Percentiles rank a stretch among this genome's conserved stretches.
Evolutionary conservation across 2,888 invertebrate genomes (phyloP).

Genomic region (Lymantria monacha): DNA sequence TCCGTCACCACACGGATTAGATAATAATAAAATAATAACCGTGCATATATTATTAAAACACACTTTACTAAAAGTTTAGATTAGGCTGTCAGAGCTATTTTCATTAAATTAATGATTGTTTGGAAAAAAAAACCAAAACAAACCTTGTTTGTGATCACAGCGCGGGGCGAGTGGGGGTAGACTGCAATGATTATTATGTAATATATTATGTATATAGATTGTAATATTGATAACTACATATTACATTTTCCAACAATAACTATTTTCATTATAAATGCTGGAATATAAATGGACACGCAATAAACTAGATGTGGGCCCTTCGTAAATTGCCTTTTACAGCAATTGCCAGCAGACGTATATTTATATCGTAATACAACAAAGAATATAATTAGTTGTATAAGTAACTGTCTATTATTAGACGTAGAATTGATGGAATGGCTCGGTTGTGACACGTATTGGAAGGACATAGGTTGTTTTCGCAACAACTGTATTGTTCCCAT

Average conservation of each 20-base stretch:
- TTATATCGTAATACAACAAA: conserved; percentile 1
- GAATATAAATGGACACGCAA: not conserved
- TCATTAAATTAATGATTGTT: no score
- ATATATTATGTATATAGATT: not conserved
- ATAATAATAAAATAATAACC: no score
- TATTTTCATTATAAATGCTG: not conserved
- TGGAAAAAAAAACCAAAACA: no score
- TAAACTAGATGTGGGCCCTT: not conserved
- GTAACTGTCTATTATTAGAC: conserved; percentile 24
- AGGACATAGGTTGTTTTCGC: conserved; percentile 44
- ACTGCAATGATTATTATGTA: not conserved
- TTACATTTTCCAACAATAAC: not conserved
- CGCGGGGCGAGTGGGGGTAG: not conserved
- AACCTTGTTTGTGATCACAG: not conserved
- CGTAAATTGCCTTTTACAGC: conserved; percentile 2
- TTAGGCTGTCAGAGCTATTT: no score
- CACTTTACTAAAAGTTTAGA: no score
- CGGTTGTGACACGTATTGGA: conserved; percentile 34
- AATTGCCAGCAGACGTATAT: not conserved
- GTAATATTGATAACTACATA: not conserved
- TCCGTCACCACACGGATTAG: no score
- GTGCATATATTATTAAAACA: no score
- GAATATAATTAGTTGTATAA: conserved; percentile 14
- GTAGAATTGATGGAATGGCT: conserved; percentile 19
- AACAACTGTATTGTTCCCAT: conserved; percentile 37